Conservation (phyloP, 2,888 invertebrate species). For the Ichneumoninae sp. region DNA sequence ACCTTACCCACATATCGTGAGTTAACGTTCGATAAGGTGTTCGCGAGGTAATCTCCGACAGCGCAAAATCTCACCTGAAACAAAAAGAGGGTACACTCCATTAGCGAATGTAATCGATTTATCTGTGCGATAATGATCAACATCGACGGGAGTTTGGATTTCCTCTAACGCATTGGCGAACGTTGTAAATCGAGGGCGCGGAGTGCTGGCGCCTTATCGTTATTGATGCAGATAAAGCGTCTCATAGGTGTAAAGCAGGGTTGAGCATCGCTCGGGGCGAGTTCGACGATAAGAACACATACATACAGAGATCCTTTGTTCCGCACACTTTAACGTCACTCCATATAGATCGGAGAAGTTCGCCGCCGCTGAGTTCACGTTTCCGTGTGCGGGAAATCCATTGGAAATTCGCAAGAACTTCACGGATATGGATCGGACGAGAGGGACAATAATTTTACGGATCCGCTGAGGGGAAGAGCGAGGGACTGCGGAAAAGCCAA, state of each 20-base stretch:
- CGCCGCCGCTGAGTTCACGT: slow-evolving; percentile 11
- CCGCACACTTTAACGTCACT: not conserved
- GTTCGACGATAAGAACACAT: slow-evolving; percentile 59
- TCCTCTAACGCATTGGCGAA: slow-evolving; percentile 44
- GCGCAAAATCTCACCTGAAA: slow-evolving; percentile 61
- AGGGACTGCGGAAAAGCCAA: not conserved
- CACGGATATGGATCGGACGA: not conserved
- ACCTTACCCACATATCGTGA: not conserved
- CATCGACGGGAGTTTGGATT: slow-evolving; percentile 18
- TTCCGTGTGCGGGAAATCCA: slow-evolving; percentile 22
- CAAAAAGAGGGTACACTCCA: slow-evolving; percentile 39
- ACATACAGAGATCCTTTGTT: slow-evolving; percentile 11
- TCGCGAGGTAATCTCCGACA: not conserved
- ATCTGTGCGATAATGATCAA: slow-evolving; percentile 7
- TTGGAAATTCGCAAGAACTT: slow-evolving; percentile 16
- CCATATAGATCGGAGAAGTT: not conserved
- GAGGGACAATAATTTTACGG: slow-evolving; percentile 5
- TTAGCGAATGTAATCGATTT: slow-evolving; percentile 43
- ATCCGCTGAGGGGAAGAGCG: not conserved
- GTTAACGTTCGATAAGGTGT: not conserved
- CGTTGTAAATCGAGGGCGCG: slow-evolving; percentile 40
- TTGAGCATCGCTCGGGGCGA: slow-evolving; percentile 63
- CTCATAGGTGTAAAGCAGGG: slow-evolving; percentile 68
- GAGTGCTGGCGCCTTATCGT: slow-evolving; percentile 44
- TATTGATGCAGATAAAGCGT: slow-evolving; percentile 67